These are phyloP conservation scores for Zaprionus taronus DNA, from an alignment of 1,140 invertebrate genomes.

Conservation along the genomic window DNA sequence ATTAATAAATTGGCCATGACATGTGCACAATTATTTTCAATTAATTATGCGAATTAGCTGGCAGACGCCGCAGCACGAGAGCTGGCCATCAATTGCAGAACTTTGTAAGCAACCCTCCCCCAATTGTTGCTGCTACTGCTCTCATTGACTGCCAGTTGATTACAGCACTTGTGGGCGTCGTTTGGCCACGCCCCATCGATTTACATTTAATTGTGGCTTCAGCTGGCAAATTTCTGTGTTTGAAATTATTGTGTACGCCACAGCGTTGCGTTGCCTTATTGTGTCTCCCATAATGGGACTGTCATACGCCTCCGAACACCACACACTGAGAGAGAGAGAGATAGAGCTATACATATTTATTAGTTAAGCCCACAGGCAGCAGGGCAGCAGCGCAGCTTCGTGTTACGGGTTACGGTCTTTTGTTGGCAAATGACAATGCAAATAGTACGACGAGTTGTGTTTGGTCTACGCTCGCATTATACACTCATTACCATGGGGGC, in stretches of 20 bases:
- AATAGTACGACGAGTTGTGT: conserved; percentile 67
- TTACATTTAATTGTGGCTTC: conserved; percentile 54
- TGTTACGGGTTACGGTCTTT: conserved; percentile 58
- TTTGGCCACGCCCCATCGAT: conserved; percentile 27
- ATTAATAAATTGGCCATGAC: conserved; percentile 39
- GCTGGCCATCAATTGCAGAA: conserved; percentile 22
- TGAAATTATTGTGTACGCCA: conserved; percentile 49
- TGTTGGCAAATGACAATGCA: conserved; percentile 79
- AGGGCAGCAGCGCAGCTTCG: no score
- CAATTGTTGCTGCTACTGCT: neutral
- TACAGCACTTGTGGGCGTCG: conserved; percentile 29
- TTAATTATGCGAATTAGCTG: conserved; percentile 44
- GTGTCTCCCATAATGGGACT: conserved; percentile 41
- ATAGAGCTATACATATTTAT: conserved; percentile 59
- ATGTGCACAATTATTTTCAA: conserved; percentile 45
- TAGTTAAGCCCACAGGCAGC: conserved; percentile 71
- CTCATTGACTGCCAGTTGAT: conserved; percentile 21
- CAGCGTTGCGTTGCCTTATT: conserved; percentile 25
- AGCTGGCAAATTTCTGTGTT: conserved; percentile 44
- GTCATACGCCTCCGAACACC: conserved; percentile 33
- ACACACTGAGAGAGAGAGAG: neutral
- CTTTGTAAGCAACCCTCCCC: neutral
- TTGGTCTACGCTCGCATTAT: conserved; percentile 61
- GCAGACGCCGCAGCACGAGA: neutral
- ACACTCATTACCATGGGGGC: conserved; percentile 79